These are phyloP conservation scores for Eira barbara DNA, from an alignment of 2,113 vertebrate species.

Conservation along the genomic window DNA sequence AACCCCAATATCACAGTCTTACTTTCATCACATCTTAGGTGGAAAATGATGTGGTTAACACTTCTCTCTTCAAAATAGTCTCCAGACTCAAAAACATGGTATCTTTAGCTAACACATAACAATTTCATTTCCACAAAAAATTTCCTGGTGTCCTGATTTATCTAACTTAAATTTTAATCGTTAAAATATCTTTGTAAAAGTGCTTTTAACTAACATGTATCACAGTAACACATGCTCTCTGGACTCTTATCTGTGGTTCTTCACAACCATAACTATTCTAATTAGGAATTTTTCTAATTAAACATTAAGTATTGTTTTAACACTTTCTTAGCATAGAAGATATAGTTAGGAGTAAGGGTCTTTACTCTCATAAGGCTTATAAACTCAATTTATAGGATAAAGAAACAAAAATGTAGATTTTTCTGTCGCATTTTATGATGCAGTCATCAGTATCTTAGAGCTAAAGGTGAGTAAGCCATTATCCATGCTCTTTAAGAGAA, in stretches of 20 bases:
- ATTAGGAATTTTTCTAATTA: not conserved
- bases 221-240: not conserved
- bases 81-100: not conserved
- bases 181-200: not conserved
- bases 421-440: not conserved
- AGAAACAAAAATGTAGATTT: not conserved
- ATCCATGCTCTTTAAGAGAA: not conserved
- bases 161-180: not conserved
- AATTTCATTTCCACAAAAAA: not conserved
- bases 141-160: not conserved
- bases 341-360: not conserved
- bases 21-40: slow-evolving; percentile 37
- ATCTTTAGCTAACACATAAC: slow-evolving; percentile 1
- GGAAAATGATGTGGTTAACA: slow-evolving; percentile 55
- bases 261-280: not conserved
- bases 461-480: not conserved
- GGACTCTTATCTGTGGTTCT: not conserved
- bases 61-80: slow-evolving; percentile 53
- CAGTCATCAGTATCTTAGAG: not conserved
- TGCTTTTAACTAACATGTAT: not conserved
- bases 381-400: not conserved
- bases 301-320: not conserved
- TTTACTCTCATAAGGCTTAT: not conserved
- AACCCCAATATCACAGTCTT: slow-evolving; percentile 15
- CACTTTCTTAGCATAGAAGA: not conserved